Base-by-base conservation (phyloP, 2,113 vertebrate species). In the Colistium nudipinnis region DNA sequence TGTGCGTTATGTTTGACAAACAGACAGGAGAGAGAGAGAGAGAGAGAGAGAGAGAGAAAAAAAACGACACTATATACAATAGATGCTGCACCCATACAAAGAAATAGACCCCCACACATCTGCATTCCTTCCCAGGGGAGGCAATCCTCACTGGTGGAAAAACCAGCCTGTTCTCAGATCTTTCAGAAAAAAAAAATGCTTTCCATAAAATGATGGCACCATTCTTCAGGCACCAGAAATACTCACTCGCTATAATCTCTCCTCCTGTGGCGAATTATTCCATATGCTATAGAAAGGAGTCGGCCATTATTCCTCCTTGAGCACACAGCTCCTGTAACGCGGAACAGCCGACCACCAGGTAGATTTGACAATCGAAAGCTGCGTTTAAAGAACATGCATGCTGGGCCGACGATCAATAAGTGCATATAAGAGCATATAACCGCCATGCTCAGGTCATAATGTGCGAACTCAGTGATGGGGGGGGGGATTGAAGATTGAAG, bases 71-170 rank as follows among this genome's bases (percentile, higher is more conserved):
- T 74, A 85, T 65, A 68, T 59, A 76, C 71, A 83, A 76, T 84
- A 81, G 74, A 75, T 59, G 61, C 74, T 44, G 61, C 61, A 75
- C 68, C 77, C 45, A 81, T 69, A 80, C 56, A 86, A 86, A 88
- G 74, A 62, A 81, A 87, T 86, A 82, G 78, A 84, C 84, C 74
- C n/a, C 67, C 61, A 64, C 22, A 39, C 69, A 87, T 90, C 87
- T 89, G 83, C 88, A 89, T 89, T 82, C 24, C 65, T 70, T 84
- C 85, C 75, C 85, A 69, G 68, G 79, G 76, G 89, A 83, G 68
- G 53, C 57, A 54, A 57, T 66, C 63, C 38, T 70, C 63, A 67
- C 74, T 43, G 45, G 75, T 69, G 33, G 69, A 72, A 82, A 78
- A 88, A n/a, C 67, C 73, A 27, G 57, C 67, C 78, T 81, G 74